phyloP scores from a whole-genome alignment of 2,888 invertebrate species.

The Tiliacea citrago region DNA sequence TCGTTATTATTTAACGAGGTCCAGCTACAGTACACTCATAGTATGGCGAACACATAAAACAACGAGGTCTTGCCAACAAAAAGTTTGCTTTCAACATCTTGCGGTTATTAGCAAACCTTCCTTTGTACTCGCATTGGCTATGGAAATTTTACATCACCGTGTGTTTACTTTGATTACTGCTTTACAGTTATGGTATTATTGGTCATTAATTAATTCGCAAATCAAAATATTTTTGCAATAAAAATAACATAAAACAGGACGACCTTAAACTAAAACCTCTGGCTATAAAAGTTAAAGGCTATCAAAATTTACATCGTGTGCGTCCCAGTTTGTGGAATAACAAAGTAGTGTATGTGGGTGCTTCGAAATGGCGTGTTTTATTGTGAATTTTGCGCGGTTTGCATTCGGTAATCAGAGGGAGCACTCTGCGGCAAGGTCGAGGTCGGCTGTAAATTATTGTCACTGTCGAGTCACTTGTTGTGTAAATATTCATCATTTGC shows the following conservation, averaged over 20 bases:
- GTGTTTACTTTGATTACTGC: conserved; percentile 55
- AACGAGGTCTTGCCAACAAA: conserved; percentile 42
- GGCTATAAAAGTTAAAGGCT: conserved; percentile 86
- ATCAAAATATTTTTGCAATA: conserved; percentile 76
- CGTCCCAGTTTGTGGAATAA: conserved; percentile 85
- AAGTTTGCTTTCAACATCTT: conserved; percentile 43
- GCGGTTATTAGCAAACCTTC: conserved; percentile 40
- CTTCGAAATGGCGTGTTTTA: conserved; percentile 76
- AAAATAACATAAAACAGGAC: conserved; percentile 77
- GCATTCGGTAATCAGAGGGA: conserved; percentile 81
- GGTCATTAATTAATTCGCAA: conserved; percentile 77
- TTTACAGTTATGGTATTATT: conserved; percentile 71
- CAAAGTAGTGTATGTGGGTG: conserved; percentile 85
- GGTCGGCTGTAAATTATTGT: conserved; percentile 82
- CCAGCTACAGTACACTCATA: conserved; percentile 29
- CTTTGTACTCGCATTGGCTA: conserved; percentile 29
- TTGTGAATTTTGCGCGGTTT: conserved; percentile 78
- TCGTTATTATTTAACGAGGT: conserved; percentile 46
- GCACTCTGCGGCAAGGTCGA: conserved; percentile 85
- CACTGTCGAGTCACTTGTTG: conserved; percentile 76
- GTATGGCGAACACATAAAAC: conserved; percentile 39
- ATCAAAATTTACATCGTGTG: conserved; percentile 84
- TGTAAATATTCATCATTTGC: conserved; percentile 78
- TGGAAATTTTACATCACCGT: conserved; percentile 45
- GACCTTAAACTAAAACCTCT: conserved; percentile 86